Evolutionary conservation across 1,140 invertebrate species (phyloP).

Genomic region (Drosophila nasuta): DNA sequence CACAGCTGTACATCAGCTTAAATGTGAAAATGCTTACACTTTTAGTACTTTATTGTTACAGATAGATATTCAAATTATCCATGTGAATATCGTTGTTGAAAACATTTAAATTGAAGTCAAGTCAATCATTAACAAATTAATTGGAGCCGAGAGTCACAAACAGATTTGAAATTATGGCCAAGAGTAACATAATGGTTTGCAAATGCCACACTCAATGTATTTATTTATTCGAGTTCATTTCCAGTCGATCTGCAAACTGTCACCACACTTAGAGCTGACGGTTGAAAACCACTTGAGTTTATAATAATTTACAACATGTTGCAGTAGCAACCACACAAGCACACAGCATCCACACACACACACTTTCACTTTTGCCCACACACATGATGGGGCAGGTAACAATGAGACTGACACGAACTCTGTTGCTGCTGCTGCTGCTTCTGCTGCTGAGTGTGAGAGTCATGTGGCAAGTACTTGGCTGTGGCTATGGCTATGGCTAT

Average conservation of each 20-base stretch:
- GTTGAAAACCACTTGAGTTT: constrained; percentile 65
- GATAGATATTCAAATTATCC: too few species aligned
- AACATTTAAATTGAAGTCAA: background rate
- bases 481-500: background rate
- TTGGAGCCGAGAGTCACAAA: constrained; percentile 6
- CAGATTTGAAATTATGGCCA: constrained; percentile 23
- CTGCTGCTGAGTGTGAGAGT: constrained; percentile 23
- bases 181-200: constrained; percentile 1
- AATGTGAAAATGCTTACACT: too few species aligned
- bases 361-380: background rate
- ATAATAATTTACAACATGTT: constrained; percentile 75
- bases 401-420: constrained; percentile 66
- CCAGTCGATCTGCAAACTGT: constrained; percentile 33
- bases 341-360: constrained; percentile 2
- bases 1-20: too few species aligned
- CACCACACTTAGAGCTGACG: constrained; percentile 34
- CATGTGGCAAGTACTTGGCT: constrained; percentile 50
- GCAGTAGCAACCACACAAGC: constrained; percentile 63
- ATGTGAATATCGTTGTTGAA: background rate
- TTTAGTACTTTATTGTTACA: too few species aligned
- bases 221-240: constrained; percentile 49
- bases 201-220: constrained; percentile 1
- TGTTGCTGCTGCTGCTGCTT: constrained; percentile 5
- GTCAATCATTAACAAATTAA: constrained; percentile 15
- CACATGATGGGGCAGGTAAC: constrained; percentile 35